These are phyloP conservation scores for Diadophis punctatus DNA, from an alignment of 2,113 vertebrate species.

Conservation along the genomic window DNA sequence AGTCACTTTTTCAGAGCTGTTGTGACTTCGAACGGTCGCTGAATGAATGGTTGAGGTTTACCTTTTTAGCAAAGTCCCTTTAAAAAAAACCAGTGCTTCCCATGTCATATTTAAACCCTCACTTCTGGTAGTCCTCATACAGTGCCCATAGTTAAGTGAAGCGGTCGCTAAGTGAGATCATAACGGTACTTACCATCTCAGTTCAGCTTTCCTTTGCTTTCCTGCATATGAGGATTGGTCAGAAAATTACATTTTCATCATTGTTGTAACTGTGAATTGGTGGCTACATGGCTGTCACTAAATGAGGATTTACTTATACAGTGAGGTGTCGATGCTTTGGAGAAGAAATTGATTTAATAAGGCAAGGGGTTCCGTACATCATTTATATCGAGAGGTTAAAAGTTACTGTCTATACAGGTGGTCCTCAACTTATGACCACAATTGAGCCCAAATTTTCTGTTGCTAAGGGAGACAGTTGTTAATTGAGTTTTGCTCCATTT, in stretches of 20 bases:
- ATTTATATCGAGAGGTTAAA: no score
- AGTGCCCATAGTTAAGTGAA: not conserved
- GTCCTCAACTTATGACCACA: not conserved
- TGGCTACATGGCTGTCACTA: not conserved
- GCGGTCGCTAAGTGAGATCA: not conserved
- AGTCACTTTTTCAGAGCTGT: no score
- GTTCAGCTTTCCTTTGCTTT: not conserved
- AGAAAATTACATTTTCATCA: not conserved
- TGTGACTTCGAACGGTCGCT: no score
- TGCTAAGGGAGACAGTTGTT: not conserved
- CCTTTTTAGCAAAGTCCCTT: not conserved
- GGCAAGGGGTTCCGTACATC: not conserved
- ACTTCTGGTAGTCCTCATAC: not conserved
- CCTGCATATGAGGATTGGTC: not conserved
- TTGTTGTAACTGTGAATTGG: not conserved
- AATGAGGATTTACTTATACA: not conserved
- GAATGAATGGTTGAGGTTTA: no score
- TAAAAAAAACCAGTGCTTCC: not conserved
- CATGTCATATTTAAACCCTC: not conserved
- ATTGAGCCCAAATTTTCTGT: not conserved
- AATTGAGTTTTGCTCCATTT: not conserved
- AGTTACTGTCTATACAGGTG: not conserved
- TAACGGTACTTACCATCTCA: not conserved
- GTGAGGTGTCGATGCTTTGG: not conserved
- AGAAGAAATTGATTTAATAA: not conserved